These are phyloP conservation scores for Lateolabrax maculatus DNA, from an alignment of 2,797 vertebrate species.

Conservation along the genomic window DNA sequence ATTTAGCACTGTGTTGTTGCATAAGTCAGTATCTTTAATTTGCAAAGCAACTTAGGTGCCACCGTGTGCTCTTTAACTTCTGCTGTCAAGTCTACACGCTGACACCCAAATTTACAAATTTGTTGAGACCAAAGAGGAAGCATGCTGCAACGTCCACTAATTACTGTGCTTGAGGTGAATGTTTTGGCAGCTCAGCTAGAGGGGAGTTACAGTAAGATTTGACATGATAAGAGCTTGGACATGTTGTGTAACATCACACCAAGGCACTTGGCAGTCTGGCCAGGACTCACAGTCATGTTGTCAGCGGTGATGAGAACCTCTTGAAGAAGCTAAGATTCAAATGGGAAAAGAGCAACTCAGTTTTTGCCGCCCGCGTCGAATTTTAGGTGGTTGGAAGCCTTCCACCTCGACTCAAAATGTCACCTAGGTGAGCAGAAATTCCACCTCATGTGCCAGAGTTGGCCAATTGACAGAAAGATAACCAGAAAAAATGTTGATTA, in stretches of 20 bases:
- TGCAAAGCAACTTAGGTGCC: conserved; percentile 31
- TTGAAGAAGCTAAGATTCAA: conserved; percentile 33
- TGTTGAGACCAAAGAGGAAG: neutral
- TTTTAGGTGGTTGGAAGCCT: conserved; percentile 26
- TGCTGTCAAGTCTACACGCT: neutral
- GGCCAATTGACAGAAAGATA: neutral
- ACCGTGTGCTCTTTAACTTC: conserved; percentile 27
- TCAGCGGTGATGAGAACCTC: conserved; percentile 49
- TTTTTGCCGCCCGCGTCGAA: conserved; percentile 37
- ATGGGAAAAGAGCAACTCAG: conserved; percentile 30
- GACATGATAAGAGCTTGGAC: conserved; percentile 37
- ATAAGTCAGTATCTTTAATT: conserved; percentile 39
- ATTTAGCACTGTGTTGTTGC: neutral
- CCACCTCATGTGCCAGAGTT: conserved; percentile 19
- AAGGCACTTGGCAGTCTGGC: conserved; percentile 26
- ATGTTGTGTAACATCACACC: conserved; percentile 48
- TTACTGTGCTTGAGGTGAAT: conserved; percentile 7
- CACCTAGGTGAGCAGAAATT: conserved; percentile 29
- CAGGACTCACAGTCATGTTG: conserved; percentile 45
- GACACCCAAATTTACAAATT: conserved; percentile 1
- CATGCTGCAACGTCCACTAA: conserved; percentile 6
- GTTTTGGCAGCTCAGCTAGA: conserved; percentile 25
- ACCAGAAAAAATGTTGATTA: neutral
- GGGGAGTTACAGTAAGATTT: conserved; percentile 1
- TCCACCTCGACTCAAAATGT: conserved; percentile 46